A percentile compares a stretch with the other conserved stretches of the same genome.
phyloP scores from a whole-genome alignment of 2,888 invertebrate genomes.

The Polymixis flavicincta region DNA sequence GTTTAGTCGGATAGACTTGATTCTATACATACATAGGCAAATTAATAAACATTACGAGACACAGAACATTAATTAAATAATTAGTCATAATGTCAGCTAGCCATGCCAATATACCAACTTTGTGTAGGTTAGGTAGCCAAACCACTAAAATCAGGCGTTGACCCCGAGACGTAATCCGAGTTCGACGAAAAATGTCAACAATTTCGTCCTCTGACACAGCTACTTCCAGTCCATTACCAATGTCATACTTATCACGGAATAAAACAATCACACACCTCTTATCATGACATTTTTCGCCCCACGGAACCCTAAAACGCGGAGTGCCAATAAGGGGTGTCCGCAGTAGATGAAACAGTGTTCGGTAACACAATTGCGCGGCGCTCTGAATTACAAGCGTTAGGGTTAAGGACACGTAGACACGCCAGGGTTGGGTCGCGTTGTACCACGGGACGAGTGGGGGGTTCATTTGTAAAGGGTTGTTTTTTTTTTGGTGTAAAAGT shows the following conservation, averaged over 20 bases:
- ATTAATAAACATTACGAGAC: no score
- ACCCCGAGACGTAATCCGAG: no score
- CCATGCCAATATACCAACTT: no score
- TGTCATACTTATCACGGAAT: constrained; percentile 6
- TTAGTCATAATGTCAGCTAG: no score
- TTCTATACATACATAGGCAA: no score
- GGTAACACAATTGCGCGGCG: constrained; percentile 71
- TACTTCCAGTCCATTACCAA: background rate
- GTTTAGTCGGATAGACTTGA: no score
- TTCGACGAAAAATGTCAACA: background rate
- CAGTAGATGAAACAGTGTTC: constrained; percentile 64
- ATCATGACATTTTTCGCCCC: constrained; percentile 9
- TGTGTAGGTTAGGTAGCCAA: no score
- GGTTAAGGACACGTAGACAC: constrained; percentile 78
- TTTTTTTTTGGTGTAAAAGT: background rate
- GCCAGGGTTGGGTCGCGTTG: constrained; percentile 63
- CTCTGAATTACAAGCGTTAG: constrained; percentile 78
- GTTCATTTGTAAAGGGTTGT: constrained; percentile 57
- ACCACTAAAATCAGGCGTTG: no score
- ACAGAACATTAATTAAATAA: no score
- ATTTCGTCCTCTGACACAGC: no score
- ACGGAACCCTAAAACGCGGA: constrained; percentile 54
- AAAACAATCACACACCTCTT: constrained; percentile 20
- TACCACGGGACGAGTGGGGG: constrained; percentile 27
- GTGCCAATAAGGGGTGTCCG: constrained; percentile 61